phyloP scores from a whole-genome alignment of 2,888 invertebrate species.

The Apodemia mormo region DNA sequence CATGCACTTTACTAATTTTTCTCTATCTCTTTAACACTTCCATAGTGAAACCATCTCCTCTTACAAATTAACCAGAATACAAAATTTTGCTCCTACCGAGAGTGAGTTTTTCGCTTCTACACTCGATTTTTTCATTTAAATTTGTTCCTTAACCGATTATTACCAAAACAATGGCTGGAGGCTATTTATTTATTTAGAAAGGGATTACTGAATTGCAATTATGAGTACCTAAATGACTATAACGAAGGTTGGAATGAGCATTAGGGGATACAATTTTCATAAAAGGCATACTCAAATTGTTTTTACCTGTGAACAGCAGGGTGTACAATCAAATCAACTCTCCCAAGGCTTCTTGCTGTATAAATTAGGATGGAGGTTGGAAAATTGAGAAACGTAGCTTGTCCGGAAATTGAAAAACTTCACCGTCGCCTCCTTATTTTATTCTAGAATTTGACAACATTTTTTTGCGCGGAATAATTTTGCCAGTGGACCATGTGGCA shows the following conservation, averaged over 20 bases:
- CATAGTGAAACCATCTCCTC: no score
- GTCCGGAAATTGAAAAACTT: constrained; percentile 80
- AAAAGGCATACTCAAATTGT: constrained; percentile 70
- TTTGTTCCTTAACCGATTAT: not conserved
- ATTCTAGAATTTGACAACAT: constrained; percentile 66
- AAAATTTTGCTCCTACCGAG: no score
- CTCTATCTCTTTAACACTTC: no score
- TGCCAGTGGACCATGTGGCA: constrained; percentile 48
- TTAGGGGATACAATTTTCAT: constrained; percentile 62
- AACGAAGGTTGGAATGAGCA: constrained; percentile 50
- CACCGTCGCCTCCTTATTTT: constrained; percentile 50
- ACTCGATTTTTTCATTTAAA: not conserved
- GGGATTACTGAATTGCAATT: constrained; percentile 55
- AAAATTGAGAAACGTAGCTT: constrained; percentile 69
- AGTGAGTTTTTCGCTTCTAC: no score
- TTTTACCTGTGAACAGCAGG: constrained; percentile 69
- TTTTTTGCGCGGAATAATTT: constrained; percentile 49
- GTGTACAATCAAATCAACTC: constrained; percentile 71
- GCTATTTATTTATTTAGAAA: constrained; percentile 35
- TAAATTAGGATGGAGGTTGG: constrained; percentile 67
- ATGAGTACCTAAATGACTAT: constrained; percentile 55
- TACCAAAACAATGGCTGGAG: not conserved
- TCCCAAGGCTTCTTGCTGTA: constrained; percentile 66
- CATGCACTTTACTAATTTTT: no score
- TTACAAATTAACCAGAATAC: no score